phyloP scores from a whole-genome alignment of 1,140 invertebrate species.

The Neoseiulus cucumeris region DNA sequence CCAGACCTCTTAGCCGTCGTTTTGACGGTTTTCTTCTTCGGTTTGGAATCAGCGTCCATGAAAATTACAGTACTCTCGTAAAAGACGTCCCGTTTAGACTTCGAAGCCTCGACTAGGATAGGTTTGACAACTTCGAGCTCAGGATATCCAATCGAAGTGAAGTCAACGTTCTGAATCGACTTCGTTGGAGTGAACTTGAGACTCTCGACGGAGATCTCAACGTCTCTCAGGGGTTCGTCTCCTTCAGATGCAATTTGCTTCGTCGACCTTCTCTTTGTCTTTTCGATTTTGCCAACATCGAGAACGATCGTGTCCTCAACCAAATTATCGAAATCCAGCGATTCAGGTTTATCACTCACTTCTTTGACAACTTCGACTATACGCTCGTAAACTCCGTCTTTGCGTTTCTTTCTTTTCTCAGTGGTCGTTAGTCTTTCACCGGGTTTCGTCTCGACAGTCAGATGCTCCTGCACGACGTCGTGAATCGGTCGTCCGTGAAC shows the following conservation, averaged over 20 bases:
- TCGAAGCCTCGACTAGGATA: background rate
- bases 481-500: no score
- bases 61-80: background rate
- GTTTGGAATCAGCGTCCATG: background rate
- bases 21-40: background rate
- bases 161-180: background rate
- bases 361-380: no score
- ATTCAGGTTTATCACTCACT: no score
- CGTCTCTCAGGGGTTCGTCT: background rate
- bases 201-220: background rate
- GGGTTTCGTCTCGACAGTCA: no score
- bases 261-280: no score
- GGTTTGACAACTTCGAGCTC: background rate
- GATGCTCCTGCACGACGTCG: no score
- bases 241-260: no score
- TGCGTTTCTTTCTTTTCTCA: no score
- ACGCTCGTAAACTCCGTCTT: no score
- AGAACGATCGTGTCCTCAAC: background rate
- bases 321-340: no score
- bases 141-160: conserved; percentile 4
- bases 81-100: background rate
- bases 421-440: no score
- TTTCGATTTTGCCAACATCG: background rate
- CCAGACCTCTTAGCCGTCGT: background rate
- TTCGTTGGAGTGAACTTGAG: background rate